Conservation (phyloP, 2,797 vertebrate species). For the Poecilia picta region DNA sequence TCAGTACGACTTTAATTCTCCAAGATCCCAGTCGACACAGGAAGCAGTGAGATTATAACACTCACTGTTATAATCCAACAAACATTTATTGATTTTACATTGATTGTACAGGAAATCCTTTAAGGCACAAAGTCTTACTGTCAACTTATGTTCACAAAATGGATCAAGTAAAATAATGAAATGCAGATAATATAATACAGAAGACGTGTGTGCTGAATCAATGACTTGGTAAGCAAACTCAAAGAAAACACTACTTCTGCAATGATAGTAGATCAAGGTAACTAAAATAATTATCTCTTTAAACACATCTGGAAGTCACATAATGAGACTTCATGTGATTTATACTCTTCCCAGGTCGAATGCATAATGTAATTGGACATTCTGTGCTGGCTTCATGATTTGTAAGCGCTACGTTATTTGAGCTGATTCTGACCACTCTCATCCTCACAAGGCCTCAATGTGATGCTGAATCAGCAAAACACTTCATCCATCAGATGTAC, state of each 20-base stretch:
- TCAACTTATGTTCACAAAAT: background rate
- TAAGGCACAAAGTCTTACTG: background rate
- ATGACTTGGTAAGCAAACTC: background rate
- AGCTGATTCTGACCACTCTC: background rate
- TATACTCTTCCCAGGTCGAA: background rate
- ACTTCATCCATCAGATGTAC: conserved; percentile 88
- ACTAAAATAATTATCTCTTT: background rate
- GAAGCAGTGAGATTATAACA: background rate
- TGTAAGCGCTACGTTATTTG: background rate
- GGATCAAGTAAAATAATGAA: background rate
- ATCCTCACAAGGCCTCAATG: conserved; percentile 77
- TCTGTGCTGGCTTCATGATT: background rate
- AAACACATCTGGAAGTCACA: background rate
- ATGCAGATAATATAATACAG: background rate
- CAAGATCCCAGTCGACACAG: background rate
- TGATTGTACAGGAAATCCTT: background rate
- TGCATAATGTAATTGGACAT: background rate
- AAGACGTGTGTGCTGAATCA: background rate
- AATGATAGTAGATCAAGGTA: background rate
- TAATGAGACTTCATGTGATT: background rate
- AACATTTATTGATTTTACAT: background rate
- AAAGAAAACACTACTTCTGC: background rate
- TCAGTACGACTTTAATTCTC: background rate
- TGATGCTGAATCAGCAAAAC: conserved; percentile 78
- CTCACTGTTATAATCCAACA: too few relatives aligned